Conservation (phyloP, 2,888 invertebrate genomes). For the Agelastica alni region DNA sequence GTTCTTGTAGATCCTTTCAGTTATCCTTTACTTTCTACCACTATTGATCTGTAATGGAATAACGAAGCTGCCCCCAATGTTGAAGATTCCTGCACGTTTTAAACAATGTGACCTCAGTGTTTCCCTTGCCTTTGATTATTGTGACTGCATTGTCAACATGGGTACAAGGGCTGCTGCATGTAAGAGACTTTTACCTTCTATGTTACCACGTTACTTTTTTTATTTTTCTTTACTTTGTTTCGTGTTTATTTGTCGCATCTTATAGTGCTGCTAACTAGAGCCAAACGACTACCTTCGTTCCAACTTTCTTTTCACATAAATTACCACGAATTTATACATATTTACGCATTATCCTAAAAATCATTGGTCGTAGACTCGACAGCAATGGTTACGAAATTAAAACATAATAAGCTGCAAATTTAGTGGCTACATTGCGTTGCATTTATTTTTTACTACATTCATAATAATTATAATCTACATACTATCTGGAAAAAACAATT, state of each 20-base stretch:
- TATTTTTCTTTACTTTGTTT: constrained; percentile 13
- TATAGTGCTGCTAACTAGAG: constrained; percentile 30
- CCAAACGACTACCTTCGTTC: constrained; percentile 25
- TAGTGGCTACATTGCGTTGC: too few relatives aligned
- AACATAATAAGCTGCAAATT: too few relatives aligned
- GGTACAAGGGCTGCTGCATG: constrained; percentile 93
- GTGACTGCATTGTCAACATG: constrained; percentile 71
- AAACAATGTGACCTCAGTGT: constrained; percentile 60
- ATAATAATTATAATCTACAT: too few relatives aligned
- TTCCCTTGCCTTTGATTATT: constrained; percentile 60
- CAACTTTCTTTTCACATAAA: constrained; percentile 13
- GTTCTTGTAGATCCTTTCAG: constrained; percentile 55
- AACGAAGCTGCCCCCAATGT: constrained; percentile 57
- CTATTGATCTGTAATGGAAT: constrained; percentile 57
- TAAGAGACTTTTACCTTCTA: constrained; percentile 63
- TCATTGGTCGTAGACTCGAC: too few relatives aligned
- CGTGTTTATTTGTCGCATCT: constrained; percentile 12
- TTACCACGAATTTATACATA: too few relatives aligned
- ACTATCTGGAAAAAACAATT: too few relatives aligned
- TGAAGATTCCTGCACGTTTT: constrained; percentile 60
- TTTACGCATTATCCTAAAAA: too few relatives aligned
- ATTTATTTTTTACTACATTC: too few relatives aligned
- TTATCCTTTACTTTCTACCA: constrained; percentile 55
- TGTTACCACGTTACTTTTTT: constrained; percentile 37
- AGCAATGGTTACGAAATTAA: too few relatives aligned